Conservation (phyloP, 2,113 vertebrate species). For the Jaculus jaculus region DNA sequence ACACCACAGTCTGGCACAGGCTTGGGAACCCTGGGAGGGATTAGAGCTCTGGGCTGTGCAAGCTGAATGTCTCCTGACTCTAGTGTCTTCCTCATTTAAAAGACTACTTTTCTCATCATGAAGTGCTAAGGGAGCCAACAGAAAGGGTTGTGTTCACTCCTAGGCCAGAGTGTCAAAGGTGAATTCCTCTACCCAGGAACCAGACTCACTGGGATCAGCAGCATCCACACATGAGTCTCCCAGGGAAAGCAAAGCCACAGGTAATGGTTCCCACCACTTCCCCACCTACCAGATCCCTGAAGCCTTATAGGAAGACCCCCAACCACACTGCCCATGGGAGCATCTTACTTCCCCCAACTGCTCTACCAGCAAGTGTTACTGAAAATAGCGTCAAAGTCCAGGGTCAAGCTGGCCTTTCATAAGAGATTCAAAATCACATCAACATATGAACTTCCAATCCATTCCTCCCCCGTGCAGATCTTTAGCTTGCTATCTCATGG, state of each 20-base stretch:
- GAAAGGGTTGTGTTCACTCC: not conserved
- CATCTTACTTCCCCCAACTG: not conserved
- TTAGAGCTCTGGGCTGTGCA: not conserved
- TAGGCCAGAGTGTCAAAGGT: not conserved
- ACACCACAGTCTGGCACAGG: not conserved
- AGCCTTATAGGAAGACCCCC: not conserved
- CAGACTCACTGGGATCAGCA: not conserved
- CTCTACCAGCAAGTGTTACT: not conserved
- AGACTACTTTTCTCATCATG: not conserved
- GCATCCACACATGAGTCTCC: no score
- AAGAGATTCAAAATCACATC: not conserved
- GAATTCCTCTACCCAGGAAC: not conserved
- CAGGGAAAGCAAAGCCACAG: not conserved
- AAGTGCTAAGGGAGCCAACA: not conserved
- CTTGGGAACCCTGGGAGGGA: not conserved
- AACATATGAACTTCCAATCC: not conserved
- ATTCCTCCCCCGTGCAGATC: not conserved
- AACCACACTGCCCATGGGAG: no score
- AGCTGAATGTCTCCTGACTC: not conserved
- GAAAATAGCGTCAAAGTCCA: not conserved
- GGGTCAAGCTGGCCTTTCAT: not conserved
- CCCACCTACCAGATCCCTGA: not conserved
- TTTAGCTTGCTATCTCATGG: not conserved
- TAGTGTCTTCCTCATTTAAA: not conserved
- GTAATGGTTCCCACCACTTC: not conserved